Conservation (phyloP, 2,797 vertebrate genomes). For the Staurois parvus region DNA sequence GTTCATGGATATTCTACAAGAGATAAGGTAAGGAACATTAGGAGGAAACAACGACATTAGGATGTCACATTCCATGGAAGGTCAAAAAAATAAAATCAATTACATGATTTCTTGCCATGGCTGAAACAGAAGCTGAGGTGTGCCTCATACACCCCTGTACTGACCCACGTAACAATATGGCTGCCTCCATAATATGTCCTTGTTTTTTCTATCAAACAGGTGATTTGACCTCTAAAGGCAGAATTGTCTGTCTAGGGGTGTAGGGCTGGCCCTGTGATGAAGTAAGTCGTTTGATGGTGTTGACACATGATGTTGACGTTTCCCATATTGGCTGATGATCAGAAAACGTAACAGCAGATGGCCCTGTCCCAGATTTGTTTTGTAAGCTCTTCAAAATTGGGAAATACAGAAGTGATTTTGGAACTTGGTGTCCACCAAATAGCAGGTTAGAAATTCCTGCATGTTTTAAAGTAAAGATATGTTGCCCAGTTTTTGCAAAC, state of each 20-base stretch:
- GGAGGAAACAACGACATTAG: too few relatives aligned
- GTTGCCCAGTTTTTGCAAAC: too few relatives aligned
- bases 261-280: not conserved
- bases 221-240: conserved; percentile 1
- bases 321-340: conserved; percentile 4
- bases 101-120: too few relatives aligned
- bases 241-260: not conserved
- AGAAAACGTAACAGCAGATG: not conserved
- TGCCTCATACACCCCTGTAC: not conserved
- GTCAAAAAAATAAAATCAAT: too few relatives aligned
- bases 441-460: not conserved
- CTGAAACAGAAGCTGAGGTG: too few relatives aligned
- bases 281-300: not conserved
- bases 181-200: not conserved
- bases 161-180: not conserved
- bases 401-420: conserved; percentile 32
- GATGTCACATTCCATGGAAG: too few relatives aligned
- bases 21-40: too few relatives aligned
- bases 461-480: too few relatives aligned
- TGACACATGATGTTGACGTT: conserved; percentile 4
- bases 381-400: conserved; percentile 30
- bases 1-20: too few relatives aligned
- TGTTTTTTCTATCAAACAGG: not conserved
- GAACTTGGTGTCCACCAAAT: not conserved
- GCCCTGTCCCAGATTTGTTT: not conserved